phyloP scores from a whole-genome alignment of 64 coral and sea anemone genomes.

The Dendrophyllia cribrosa region DNA sequence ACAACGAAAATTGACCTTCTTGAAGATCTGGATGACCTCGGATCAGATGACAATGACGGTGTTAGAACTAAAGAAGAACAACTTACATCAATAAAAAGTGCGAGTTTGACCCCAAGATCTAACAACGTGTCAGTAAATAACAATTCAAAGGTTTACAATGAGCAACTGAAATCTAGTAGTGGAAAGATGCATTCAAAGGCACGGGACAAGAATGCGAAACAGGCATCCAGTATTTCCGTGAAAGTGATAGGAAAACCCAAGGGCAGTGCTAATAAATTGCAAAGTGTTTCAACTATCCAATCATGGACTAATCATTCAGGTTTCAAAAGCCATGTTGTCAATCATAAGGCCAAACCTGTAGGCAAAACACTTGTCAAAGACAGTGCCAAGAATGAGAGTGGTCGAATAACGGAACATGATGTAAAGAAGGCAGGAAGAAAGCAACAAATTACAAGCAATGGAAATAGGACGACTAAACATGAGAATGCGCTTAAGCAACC shows the following conservation, averaged over 20 bases:
- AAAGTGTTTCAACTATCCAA: neutral
- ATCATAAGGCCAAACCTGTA: neutral
- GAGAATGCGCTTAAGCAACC: neutral
- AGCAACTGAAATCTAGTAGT: neutral
- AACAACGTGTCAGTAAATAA: neutral
- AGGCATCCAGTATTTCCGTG: neutral
- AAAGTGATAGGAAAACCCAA: neutral
- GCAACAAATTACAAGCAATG: neutral
- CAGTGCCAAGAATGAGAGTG: neutral
- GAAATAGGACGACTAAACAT: neutral
- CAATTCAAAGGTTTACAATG: neutral
- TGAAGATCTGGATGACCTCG: constrained; percentile 50
- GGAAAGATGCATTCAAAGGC: neutral
- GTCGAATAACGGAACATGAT: neutral
- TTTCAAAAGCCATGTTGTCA: neutral
- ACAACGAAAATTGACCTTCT: neutral
- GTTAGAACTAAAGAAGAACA: neutral
- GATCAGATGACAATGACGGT: constrained; percentile 8
- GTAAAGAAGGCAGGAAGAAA: neutral
- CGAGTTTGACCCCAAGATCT: neutral
- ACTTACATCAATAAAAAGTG: neutral
- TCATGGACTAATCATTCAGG: neutral
- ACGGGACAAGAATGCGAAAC: neutral
- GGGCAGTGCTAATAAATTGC: neutral
- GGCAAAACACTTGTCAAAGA: neutral